phyloP scores from a whole-genome alignment of 2,888 invertebrate species.

The Ecdyonurus torrentis region DNA sequence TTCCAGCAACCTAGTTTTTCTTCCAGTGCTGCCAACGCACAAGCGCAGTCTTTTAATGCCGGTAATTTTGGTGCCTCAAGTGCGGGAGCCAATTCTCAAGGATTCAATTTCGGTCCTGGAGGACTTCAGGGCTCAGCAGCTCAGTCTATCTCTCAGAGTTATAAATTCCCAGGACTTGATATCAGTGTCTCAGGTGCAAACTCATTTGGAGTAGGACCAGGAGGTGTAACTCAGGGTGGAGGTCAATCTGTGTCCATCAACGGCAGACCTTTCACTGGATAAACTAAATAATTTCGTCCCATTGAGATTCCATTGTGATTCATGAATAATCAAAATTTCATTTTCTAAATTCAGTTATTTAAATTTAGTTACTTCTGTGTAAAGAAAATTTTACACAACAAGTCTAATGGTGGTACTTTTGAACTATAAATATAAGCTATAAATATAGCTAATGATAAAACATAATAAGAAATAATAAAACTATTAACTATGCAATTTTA shows the following conservation, averaged over 20 bases:
- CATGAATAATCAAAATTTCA: too few species aligned
- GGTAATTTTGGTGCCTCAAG: slow-evolving; percentile 1
- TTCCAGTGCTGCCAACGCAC: background rate
- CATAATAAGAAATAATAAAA: too few species aligned
- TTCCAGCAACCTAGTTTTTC: background rate
- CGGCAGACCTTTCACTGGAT: background rate
- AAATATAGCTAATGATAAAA: too few species aligned
- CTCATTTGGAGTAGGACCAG: background rate
- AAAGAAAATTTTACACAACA: too few species aligned
- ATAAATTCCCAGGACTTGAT: background rate
- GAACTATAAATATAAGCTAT: too few species aligned
- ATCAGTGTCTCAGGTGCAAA: background rate
- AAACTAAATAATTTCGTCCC: too few species aligned
- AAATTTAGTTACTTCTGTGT: too few species aligned
- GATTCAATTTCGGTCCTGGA: background rate
- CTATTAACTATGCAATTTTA: too few species aligned
- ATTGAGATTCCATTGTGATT: too few species aligned
- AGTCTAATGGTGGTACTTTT: too few species aligned
- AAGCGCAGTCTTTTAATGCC: background rate
- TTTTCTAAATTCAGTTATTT: too few species aligned
- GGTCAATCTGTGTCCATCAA: background rate
- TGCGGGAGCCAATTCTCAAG: background rate
- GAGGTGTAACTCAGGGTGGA: background rate
- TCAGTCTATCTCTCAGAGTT: background rate
- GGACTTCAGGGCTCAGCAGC: background rate